Evolutionary conservation across 2,113 vertebrate species (phyloP), one percentile per base, ranked within the genome.

Genomic region (Chroicocephalus ridibundus): DNA sequence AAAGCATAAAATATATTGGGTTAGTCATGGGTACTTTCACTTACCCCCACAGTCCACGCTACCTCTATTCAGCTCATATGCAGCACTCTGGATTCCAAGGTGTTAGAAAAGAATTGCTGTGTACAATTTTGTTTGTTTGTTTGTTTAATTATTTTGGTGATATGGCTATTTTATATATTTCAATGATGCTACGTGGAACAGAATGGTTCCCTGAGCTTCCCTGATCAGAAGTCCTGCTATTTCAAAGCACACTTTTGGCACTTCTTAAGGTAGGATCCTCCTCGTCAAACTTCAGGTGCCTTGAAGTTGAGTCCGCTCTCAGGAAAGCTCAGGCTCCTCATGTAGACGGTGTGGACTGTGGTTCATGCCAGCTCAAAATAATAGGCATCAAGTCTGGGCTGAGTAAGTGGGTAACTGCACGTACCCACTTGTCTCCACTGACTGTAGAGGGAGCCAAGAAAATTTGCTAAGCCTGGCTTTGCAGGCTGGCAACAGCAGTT

Each of bases 301-400:
- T 46, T 49, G 20, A 60, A 38, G 44, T 6, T 55, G 44, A 25
- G 34, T 38, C 24, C 20, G 1, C 44, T 62, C 68, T 58, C 46
- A 68, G 76, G 42, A 40, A 61, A 90, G 36, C 54, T 55, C 42
- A 55, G 31, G 44, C 31, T 79, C 46, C 55, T 52, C 7, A 3
- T 11, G 17, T n/a, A 38, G 47, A 9, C 8, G 17, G 54, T 14
- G 26, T 36, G 52, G 82, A 7, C 17, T 11, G 22, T 58, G 47
- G 26, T 58, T 75, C 26, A 12, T 40, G 32, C 51, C 55, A 90
- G 38, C 21, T 76, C 36, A 55, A 75, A 87, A 38, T 36, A 65
- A 40, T 5, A 49, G 52, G 4, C n/a, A 17, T 11, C 0, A 0
- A 49, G 38, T n/a, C 14, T 61, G n/a, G 27, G 13, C 26, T 61